Base-by-base conservation (phyloP, 2,797 vertebrate species). In the Eremophila alpestris region DNA sequence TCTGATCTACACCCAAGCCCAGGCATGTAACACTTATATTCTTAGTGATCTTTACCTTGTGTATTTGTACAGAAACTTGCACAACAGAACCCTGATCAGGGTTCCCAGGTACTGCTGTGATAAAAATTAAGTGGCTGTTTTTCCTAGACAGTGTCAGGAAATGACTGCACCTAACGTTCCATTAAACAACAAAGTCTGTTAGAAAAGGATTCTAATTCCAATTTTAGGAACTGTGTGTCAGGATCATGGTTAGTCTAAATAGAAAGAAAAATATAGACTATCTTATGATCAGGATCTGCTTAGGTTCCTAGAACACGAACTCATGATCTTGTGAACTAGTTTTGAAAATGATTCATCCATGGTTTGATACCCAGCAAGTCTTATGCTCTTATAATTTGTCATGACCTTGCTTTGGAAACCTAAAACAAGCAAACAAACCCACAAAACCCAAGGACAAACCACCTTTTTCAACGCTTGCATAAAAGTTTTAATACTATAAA, bases 401-500 rank as follows among this genome's bases (percentile, higher is more conserved):
- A 0, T 29, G 15, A 64, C 10, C 23, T 68, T 56, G 74, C 6
- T 51, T 27, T 4, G 34, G 51, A 62, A 46, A 36, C 2, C 6
- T 11, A 40, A 74, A 52, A 19, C 3, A 70, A 55, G n/a, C 4
- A n/a, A n/a, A 24, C 0, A 40, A 24, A 11, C 0, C 2, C 48
- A 45, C 17, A 64, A 36, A 60, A 24, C 1, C 6, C 13, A 27
- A 36, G 5, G 30, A 56, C 2, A 36, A 82, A 29, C 2, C 27
- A 36, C 12, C 7, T 68, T 45, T 76, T 59, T 41, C 23, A 82
- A 89, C 78, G 10, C 4, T 48, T 5, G 2, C 1, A 0, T 20
- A 3, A 20, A 58, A 29, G 3, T 56, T 87, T 27, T 64, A 71
- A 43, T 51, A 43, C 3, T 40, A 13, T 12, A n/a, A 62, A 59